These are phyloP conservation scores for Megathymus violae DNA, from an alignment of 1,140 invertebrate genomes.

Conservation along the genomic window DNA sequence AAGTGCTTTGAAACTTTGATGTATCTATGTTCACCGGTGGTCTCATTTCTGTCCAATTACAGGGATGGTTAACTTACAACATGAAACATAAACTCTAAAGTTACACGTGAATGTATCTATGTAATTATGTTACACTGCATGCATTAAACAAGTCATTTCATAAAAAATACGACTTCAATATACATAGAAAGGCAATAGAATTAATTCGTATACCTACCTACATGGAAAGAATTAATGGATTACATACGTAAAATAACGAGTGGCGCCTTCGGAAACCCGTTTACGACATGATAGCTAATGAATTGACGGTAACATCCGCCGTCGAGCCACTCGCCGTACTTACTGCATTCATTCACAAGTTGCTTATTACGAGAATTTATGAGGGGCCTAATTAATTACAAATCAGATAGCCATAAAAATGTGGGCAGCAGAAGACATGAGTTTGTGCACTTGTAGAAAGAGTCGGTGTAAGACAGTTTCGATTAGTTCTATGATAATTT, in stretches of 20 bases:
- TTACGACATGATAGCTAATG: conserved; percentile 30
- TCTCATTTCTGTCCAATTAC: conserved; percentile 9
- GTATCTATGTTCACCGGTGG: conserved; percentile 15
- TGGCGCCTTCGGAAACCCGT: conserved; percentile 29
- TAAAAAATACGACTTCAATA: background rate
- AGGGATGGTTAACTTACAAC: background rate
- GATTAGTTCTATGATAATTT: no score
- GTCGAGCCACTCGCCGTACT: conserved; percentile 3
- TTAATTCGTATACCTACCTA: background rate
- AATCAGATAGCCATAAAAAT: conserved; percentile 14
- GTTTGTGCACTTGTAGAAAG: no score
- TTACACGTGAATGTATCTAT: background rate
- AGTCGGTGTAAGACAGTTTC: no score
- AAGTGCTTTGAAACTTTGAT: conserved; percentile 27
- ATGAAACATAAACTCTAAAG: background rate
- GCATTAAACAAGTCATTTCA: no score
- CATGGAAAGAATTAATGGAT: conserved; percentile 16
- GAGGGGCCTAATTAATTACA: background rate
- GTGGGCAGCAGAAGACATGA: no score
- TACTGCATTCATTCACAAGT: conserved; percentile 30
- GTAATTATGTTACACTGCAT: background rate
- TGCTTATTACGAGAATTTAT: conserved; percentile 24
- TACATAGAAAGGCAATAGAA: background rate
- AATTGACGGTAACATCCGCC: conserved; percentile 27
- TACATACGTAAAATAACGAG: conserved; percentile 25